A percentile compares a stretch with the other conserved stretches of the same genome.
Evolutionary conservation across 2,888 invertebrate genomes (phyloP).

Genomic region (Catocala fraxini): DNA sequence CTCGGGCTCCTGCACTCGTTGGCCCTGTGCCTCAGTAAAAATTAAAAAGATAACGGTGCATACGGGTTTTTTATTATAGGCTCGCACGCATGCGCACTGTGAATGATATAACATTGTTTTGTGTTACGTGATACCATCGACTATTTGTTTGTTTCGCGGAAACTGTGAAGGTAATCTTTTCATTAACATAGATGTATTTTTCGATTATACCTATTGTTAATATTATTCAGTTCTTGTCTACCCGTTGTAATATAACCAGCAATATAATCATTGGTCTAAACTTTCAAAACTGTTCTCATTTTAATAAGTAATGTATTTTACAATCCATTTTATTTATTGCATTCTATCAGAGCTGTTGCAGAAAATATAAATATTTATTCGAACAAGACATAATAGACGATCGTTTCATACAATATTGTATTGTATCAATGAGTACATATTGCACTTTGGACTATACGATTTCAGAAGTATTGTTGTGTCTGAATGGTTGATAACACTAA

Average conservation of each 20-base stretch:
- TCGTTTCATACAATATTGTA: no score
- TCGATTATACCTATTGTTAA: background rate
- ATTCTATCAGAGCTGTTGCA: no score
- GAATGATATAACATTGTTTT: constrained; percentile 29
- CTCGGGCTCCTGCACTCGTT: constrained; percentile 62
- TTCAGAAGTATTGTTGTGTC: background rate
- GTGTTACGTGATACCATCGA: constrained; percentile 25
- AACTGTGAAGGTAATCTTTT: constrained; percentile 39
- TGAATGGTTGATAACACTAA: constrained; percentile 10
- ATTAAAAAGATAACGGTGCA: constrained; percentile 51
- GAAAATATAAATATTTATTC: no score
- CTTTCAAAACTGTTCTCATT: no score
- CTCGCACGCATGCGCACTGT: constrained; percentile 26
- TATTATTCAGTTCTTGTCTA: background rate
- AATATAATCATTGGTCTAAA: no score
- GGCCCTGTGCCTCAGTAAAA: constrained; percentile 54
- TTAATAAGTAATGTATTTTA: no score
- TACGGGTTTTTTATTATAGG: constrained; percentile 16
- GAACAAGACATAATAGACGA: no score
- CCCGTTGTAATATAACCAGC: no score
- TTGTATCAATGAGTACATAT: background rate
- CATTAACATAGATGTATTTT: constrained; percentile 26
- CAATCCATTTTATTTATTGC: no score
- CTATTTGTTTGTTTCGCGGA: constrained; percentile 24
- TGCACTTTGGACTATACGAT: background rate